Percentiles rank a stretch among this genome's conserved stretches.
Conservation (phyloP, 2,888 invertebrate species). For the Esperia sulphurella region DNA sequence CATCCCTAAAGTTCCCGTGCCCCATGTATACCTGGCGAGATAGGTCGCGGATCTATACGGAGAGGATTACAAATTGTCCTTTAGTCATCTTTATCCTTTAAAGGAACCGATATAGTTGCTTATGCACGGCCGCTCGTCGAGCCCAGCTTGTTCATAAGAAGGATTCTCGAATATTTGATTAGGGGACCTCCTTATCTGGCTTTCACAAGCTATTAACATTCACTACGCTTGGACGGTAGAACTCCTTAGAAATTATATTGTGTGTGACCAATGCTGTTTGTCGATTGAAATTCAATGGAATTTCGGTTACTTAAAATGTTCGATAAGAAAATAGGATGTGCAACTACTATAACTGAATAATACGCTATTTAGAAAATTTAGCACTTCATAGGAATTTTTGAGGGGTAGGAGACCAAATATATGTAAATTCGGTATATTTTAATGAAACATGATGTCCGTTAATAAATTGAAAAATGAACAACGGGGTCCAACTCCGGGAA, state of each 20-base stretch:
- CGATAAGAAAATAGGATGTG: too few relatives aligned
- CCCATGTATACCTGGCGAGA: conserved; percentile 17
- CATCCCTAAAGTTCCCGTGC: conserved; percentile 2
- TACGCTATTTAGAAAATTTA: too few relatives aligned
- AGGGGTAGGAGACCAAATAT: too few relatives aligned
- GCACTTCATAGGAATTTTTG: too few relatives aligned
- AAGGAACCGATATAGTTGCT: conserved; percentile 67
- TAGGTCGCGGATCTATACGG: conserved; percentile 43
- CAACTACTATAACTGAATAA: too few relatives aligned
- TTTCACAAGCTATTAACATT: conserved; percentile 62
- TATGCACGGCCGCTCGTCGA: conserved; percentile 54
- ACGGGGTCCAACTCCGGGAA: too few relatives aligned
- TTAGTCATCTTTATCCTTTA: conserved; percentile 62
- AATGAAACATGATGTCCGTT: too few relatives aligned
- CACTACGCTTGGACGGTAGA: conserved; percentile 37
- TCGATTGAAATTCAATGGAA: conserved; percentile 14
- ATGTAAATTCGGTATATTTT: too few relatives aligned
- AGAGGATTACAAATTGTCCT: conserved; percentile 63
- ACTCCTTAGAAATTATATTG: conserved; percentile 40
- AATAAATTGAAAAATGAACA: too few relatives aligned
- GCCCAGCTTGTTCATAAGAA: conserved; percentile 54
- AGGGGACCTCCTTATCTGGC: conserved; percentile 61
- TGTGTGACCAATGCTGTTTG: conserved; percentile 34
- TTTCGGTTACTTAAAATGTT: conserved; percentile 5
- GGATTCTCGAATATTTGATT: conserved; percentile 71